Evolutionary conservation across 2,113 vertebrate genomes (phyloP), one percentile per base, ranked within the genome.

Genomic region (Elaphurus davidianus): DNA sequence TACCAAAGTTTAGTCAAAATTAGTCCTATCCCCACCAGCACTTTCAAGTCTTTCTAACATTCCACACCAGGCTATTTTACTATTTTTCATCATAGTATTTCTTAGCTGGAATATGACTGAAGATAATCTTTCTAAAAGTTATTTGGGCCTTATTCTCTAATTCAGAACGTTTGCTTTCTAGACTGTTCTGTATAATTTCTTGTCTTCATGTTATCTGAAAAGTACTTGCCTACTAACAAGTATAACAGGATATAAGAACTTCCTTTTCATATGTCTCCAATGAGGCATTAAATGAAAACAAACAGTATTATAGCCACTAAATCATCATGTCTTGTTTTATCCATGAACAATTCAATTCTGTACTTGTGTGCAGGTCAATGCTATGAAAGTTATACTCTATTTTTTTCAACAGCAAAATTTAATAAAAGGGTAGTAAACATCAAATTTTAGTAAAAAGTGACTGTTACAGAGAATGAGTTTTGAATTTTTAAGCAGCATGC

Each of bases 401-500:
- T 87, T 93, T 88, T 83, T 83, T 82, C 71, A 94, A 97, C 8
- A 91, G 17, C 25, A n/a, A 87, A 87, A 94, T 91, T 97, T 85
- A 93, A 90, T 55, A 47, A 94, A 90, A 97, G 4, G 52, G 47
- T 64, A 91, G 59, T n/a, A 60, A 96, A 87, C 60, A 94, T 81
- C 78, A 43, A 55, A 83, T 36, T 82, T 81, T 78, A 94, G 33
- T 50, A 84, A 91, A 79, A 94, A 89, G 40, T 55, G n/a, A 90
- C 36, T 85, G 57, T 62, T 59, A 7, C 2, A 15, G 17, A 92
- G 59, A 90, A 86, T 19, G 12, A 96, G n/a, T 81, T 91, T 84
- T 87, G 30, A 91, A 57, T 78, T 78, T 84, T 89, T 64, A 55
- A 43, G n/a, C 52, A 54, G 79, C 19, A 60, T 54, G 45, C 2